Percentiles rank a stretch among this genome's conserved stretches.
phyloP scores from a whole-genome alignment of 2,888 invertebrate species.

The Trachelus tabidus region DNA sequence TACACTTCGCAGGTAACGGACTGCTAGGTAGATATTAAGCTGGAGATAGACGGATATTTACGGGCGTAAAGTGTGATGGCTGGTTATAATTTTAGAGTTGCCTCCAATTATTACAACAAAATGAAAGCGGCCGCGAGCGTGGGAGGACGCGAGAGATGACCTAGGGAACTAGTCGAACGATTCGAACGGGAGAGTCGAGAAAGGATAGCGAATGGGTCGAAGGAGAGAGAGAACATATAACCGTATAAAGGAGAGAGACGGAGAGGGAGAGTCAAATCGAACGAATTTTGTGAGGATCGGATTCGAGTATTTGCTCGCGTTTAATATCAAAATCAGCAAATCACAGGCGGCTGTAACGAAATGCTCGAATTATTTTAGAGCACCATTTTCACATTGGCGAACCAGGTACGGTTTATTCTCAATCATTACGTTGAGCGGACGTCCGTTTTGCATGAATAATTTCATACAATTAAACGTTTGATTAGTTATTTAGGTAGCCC shows the following conservation, averaged over 20 bases:
- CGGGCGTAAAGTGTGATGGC: slow-evolving; percentile 39
- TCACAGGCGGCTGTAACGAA: slow-evolving; percentile 43
- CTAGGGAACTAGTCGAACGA: slow-evolving; percentile 8
- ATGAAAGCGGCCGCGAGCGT: slow-evolving; percentile 36
- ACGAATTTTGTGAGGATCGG: background rate
- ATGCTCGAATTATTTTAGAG: slow-evolving; percentile 45
- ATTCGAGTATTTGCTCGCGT: slow-evolving; percentile 35
- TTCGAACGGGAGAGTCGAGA: slow-evolving; percentile 12
- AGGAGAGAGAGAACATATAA: background rate
- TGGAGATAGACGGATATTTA: slow-evolving; percentile 34
- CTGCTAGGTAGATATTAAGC: slow-evolving; percentile 1
- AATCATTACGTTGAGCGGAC: slow-evolving; percentile 30
- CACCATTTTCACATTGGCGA: background rate
- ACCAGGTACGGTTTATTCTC: slow-evolving; percentile 30
- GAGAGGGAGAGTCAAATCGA: background rate
- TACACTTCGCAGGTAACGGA: slow-evolving; percentile 34
- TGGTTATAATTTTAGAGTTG: slow-evolving; percentile 49
- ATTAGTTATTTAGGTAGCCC: slow-evolving; percentile 20
- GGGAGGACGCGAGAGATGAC: background rate
- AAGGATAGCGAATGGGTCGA: slow-evolving; percentile 11
- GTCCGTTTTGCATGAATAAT: slow-evolving; percentile 30
- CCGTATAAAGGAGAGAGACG: slow-evolving; percentile 15
- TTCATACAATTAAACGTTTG: slow-evolving; percentile 30
- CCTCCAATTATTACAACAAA: slow-evolving; percentile 51
- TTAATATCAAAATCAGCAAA: slow-evolving; percentile 49